These are phyloP conservation scores for Cyprinodon variegatus DNA, from an alignment of 2,113 vertebrate genomes.

Conservation along the genomic window DNA sequence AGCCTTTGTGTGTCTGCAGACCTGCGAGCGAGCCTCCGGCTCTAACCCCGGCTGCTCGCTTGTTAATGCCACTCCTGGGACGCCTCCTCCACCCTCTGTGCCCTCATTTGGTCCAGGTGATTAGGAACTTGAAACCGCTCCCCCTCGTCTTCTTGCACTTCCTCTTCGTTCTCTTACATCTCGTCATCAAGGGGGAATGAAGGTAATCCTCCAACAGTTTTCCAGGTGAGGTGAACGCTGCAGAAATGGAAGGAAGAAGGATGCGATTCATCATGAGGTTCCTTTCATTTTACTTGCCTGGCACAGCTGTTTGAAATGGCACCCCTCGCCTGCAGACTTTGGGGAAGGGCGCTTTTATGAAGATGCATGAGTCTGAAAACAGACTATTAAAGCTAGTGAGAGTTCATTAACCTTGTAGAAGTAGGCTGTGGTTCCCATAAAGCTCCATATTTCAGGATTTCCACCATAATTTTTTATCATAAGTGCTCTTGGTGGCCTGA, in stretches of 20 bases:
- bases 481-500: conserved; percentile 52
- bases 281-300: conserved; percentile 57
- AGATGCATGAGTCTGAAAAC: conserved; percentile 73
- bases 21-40: conserved; percentile 36
- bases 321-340: conserved; percentile 61
- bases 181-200: conserved; percentile 46
- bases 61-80: conserved; percentile 64
- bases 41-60: conserved; percentile 39
- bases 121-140: conserved; percentile 50
- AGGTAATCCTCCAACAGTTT: conserved; percentile 43
- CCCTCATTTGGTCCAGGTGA: conserved; percentile 59
- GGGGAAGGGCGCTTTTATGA: conserved; percentile 69
- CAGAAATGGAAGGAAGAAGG: conserved; percentile 28
- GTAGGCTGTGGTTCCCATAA: conserved; percentile 58
- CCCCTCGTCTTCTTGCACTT: conserved; percentile 39
- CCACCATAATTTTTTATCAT: conserved; percentile 61
- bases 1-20: conserved; percentile 8
- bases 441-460: conserved; percentile 65
- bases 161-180: conserved; percentile 41
- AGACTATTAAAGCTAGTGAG: conserved; percentile 72
- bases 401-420: conserved; percentile 78
- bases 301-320: conserved; percentile 72
- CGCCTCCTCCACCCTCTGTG: conserved; percentile 1
- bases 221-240: conserved; percentile 56
- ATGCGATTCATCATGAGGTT: conserved; percentile 63